Conservation (phyloP, 2,113 vertebrate genomes). For the Lepidothrix coronata region DNA sequence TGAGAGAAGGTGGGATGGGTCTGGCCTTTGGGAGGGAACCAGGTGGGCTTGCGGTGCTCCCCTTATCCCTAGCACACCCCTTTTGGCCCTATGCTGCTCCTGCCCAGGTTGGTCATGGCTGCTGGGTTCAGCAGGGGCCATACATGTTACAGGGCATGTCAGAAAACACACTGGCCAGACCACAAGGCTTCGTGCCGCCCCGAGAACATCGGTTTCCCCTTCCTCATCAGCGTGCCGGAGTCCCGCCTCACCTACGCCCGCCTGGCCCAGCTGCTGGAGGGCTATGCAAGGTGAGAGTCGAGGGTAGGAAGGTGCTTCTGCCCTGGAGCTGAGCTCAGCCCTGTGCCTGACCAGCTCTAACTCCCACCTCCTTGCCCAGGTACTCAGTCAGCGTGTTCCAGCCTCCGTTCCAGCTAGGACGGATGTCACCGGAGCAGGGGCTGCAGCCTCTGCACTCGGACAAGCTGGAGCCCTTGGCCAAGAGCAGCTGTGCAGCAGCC, state of each 20-base stretch:
- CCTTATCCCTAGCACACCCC: fast-evolving
- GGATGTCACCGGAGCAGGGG: slow-evolving; percentile 83
- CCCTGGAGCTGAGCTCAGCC: neutral
- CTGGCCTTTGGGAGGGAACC: neutral
- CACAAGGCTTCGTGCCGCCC: slow-evolving; percentile 89
- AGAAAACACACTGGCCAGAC: slow-evolving; percentile 92
- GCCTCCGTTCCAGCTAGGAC: slow-evolving; percentile 91
- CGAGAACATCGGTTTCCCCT: slow-evolving; percentile 93
- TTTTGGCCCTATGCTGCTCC: neutral
- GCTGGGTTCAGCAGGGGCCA: neutral
- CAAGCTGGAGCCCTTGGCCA: slow-evolving; percentile 58
- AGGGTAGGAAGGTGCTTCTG: neutral
- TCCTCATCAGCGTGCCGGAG: slow-evolving; percentile 91
- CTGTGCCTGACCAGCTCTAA: neutral
- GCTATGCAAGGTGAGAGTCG: slow-evolving; percentile 86
- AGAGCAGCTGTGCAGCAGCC: slow-evolving; percentile 51
- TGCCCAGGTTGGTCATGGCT: fast-evolving
- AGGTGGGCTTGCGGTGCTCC: neutral
- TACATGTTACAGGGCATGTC: slow-evolving; percentile 80
- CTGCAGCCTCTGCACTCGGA: slow-evolving; percentile 63
- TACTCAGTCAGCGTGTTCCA: slow-evolving; percentile 98
- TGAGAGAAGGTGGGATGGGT: neutral
- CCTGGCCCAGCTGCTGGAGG: slow-evolving; percentile 90
- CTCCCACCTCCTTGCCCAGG: slow-evolving; percentile 42
- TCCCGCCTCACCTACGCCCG: slow-evolving; percentile 90